Base-by-base conservation (phyloP, 2,113 vertebrate genomes). In the Nannospalax galili region DNA sequence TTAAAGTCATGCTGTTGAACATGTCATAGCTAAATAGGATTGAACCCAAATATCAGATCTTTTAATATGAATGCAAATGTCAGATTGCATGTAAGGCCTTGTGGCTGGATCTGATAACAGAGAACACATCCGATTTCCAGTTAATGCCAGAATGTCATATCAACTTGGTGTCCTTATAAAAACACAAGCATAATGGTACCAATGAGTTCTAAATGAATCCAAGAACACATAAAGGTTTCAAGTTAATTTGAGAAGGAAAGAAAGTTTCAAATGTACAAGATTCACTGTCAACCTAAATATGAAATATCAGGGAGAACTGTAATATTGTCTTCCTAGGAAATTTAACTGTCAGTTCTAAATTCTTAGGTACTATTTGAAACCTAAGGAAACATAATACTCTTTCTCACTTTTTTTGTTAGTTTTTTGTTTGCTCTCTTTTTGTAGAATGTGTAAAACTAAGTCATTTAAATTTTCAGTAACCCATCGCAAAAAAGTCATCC, bases 1-100 rank as follows among this genome's bases (percentile, higher is more conserved):
- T 97, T 95, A 96, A 96, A 97, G 64, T 93, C 88, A 96, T 90
- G 77, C 87, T 96, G 35, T 88, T 97, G 96, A 93, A 92, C 92
- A 96, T 93, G 87, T 92, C 93, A 90, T 97, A 93, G 90, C 88
- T 96, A 89, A 96, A 92, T 96, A 88, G 28, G 35, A 97, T 26
- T 90, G 91, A 97, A 92, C 92, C 90, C 87, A 97, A 97, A 97
- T 97, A 97, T 90, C 94, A 96, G 94, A 77, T 5, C 35, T 96
- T 97, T 96, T 95, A 96, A 93, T 92, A 67, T 95, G 94, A 96
- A 96, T 96, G 90, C 87, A 97, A 97, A 95, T 96, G 95, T 95
- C 96, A 97, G 60, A 80, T 52, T 80, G 28, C 22, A 96, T 75
- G 22, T 48, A 94, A 84, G 40, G 15, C 60, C 84, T 84, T 90